Percentiles rank a stretch among this genome's conserved stretches.
Conservation (phyloP, 92 coral and sea anemone species). For the Nematostella vectensis region DNA sequence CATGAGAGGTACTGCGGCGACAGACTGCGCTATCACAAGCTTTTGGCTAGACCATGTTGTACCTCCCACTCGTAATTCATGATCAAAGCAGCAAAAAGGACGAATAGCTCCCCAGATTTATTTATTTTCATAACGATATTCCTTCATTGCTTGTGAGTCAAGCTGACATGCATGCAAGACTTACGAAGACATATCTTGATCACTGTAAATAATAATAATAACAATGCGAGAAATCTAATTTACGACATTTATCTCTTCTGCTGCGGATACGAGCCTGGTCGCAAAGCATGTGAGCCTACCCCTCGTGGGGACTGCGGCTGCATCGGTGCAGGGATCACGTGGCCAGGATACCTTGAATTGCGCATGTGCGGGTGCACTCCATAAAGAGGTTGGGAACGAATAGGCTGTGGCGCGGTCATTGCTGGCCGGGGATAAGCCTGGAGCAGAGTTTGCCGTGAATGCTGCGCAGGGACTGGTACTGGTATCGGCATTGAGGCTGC, state of each 20-base stretch:
- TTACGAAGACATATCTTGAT: too few relatives aligned
- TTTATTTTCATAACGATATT: too few relatives aligned
- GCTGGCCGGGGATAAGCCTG: conserved; percentile 60
- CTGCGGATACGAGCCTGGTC: conserved; percentile 1
- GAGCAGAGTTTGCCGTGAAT: conserved; percentile 60
- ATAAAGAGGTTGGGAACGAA: conserved; percentile 49
- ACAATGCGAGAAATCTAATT: too few relatives aligned
- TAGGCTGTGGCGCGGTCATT: conserved; percentile 42
- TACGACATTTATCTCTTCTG: conserved; percentile 4
- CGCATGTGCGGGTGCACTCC: conserved; percentile 26
- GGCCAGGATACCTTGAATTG: conserved; percentile 12
- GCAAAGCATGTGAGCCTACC: not conserved
- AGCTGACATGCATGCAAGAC: too few relatives aligned
- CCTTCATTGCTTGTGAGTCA: too few relatives aligned
- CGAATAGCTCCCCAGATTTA: too few relatives aligned
- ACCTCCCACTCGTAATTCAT: too few relatives aligned
- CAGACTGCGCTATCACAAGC: too few relatives aligned
- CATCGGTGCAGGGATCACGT: not conserved
- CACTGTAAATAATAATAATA: too few relatives aligned
- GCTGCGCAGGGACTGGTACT: conserved; percentile 83
- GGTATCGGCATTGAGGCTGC: conserved; percentile 98
- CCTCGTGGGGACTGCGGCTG: not conserved
- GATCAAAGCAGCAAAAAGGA: too few relatives aligned
- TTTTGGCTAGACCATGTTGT: too few relatives aligned
- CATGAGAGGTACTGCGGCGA: too few relatives aligned